Conservation (phyloP, 2,113 vertebrate genomes). For the Spea multiplicata region DNA sequence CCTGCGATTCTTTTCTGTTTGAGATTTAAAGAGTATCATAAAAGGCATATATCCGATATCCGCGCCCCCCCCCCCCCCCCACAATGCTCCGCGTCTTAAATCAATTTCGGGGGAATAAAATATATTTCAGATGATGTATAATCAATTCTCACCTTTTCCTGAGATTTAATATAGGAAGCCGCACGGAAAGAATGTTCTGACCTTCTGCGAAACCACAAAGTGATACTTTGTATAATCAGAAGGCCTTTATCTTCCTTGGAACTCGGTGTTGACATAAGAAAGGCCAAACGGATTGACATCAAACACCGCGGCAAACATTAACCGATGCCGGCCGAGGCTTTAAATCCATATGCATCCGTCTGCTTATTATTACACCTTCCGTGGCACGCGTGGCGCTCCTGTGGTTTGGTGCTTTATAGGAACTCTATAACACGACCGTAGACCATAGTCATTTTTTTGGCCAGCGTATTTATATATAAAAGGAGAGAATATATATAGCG, state of each 20-base stretch:
- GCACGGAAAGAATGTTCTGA: conserved; percentile 70
- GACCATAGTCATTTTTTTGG: conserved; percentile 66
- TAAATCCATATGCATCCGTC: conserved; percentile 78
- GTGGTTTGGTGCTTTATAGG: conserved; percentile 73
- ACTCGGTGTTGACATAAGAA: conserved; percentile 81
- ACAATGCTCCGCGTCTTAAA: background rate
- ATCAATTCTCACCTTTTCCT: conserved; percentile 10
- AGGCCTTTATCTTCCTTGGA: conserved; percentile 77
- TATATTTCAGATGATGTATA: conserved; percentile 54
- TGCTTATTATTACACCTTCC: conserved; percentile 74
- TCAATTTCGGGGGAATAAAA: conserved; percentile 47
- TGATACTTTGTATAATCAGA: conserved; percentile 78
- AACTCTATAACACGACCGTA: conserved; percentile 66
- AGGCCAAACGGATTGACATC: conserved; percentile 80
- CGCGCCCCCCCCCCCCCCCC: no score
- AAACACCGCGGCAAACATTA: conserved; percentile 82
- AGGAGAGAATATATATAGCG: conserved; percentile 62
- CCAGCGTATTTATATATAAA: conserved; percentile 36
- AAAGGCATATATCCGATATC: no score
- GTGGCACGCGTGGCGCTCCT: conserved; percentile 71
- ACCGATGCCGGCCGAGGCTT: conserved; percentile 68
- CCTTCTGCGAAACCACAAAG: conserved; percentile 77
- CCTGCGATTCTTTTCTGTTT: no score
- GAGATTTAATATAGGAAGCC: conserved; percentile 68
- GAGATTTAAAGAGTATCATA: no score